Evolutionary conservation across 2,888 invertebrate species (phyloP), one percentile per base, ranked within the genome.

Genomic region (Metallyticus violacea): DNA sequence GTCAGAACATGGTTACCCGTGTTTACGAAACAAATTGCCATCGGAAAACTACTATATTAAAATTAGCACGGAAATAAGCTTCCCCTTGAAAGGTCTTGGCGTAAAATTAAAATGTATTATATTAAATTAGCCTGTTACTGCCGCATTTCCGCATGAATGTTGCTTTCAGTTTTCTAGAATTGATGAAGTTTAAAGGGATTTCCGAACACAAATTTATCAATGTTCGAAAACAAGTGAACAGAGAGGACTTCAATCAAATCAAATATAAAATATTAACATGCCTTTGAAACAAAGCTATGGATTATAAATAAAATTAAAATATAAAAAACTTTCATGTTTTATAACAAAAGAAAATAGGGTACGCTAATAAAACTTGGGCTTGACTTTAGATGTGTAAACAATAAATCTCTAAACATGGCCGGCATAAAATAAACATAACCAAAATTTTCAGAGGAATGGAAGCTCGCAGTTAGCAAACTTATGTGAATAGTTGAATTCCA

Each of bases 1-100:
- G 82, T n/a, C 77, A 40, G 25, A 83, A 26, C 28, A 27, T 83
- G 83, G 83, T 83, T 82, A 82, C 83, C 76, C 9, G 62, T 76
- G 83, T 77, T 83, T 77, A 82, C 26, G 27, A 26, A 25, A 29
- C 28, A 25, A 22, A 30, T 25, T 30, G 9, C 6, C 7, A 7
- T 81, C 15, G 40, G 15, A 15, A 62, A 62, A 62, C 40, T 62
- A 22, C 22, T 9, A 62, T 62, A 15, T 62, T 62, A 15, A n/a
- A 62, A 15, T 62, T 62, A 15, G 9, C 40, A 2, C 40, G 40
- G 4, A 62, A 0, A 15, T n/a, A 22, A 15, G 40, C 4, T 4
- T 7, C 7, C 9, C 15, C 15, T 3, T 62, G 40, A 15, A 62
- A 9, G 2, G 22, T 62, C 22, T 3, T 15, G 9, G 40, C 22